A percentile compares a stretch with the other conserved stretches of the same genome.
phyloP scores from a whole-genome alignment of 2,797 vertebrate genomes.

The Carapus acus region DNA sequence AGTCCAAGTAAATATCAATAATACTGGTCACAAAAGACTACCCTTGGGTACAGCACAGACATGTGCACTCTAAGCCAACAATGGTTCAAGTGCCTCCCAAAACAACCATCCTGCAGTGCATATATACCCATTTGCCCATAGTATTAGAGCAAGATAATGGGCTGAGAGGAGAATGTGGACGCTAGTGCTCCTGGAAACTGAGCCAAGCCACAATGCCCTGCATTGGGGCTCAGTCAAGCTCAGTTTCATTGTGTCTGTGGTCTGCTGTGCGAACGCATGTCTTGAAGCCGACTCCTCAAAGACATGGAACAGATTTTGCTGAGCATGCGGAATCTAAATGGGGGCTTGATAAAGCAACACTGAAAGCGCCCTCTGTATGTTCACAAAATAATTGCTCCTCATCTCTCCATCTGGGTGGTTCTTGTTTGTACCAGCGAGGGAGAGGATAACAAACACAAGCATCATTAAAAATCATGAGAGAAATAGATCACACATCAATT shows the following conservation, averaged over 20 bases:
- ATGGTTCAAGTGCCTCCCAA: neutral
- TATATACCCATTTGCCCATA: constrained; percentile 19
- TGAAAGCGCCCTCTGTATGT: constrained; percentile 58
- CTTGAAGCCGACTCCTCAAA: constrained; percentile 29
- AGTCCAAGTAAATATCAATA: neutral
- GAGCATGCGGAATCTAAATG: constrained; percentile 65
- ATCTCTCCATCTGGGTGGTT: constrained; percentile 34
- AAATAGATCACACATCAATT: too few relatives aligned
- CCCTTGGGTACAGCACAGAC: constrained; percentile 5
- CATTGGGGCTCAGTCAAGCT: constrained; percentile 44
- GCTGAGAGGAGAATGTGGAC: constrained; percentile 21
- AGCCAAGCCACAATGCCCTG: constrained; percentile 28
- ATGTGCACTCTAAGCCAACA: neutral
- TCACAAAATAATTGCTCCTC: constrained; percentile 69
- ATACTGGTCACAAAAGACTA: constrained; percentile 5
- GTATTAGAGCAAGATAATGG: constrained; percentile 11
- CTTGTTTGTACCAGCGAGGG: constrained; percentile 33
- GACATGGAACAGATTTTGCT: constrained; percentile 60
- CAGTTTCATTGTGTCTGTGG: constrained; percentile 28
- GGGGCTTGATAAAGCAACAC: constrained; percentile 51
- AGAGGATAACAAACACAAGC: neutral
- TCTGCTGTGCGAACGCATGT: constrained; percentile 43
- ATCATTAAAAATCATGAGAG: too few relatives aligned
- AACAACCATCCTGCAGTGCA: constrained; percentile 11
- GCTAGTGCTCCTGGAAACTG: constrained; percentile 18